Evolutionary conservation across 1,140 invertebrate species (phyloP), one percentile per base, ranked within the genome.

Genomic region (Limonius californicus): DNA sequence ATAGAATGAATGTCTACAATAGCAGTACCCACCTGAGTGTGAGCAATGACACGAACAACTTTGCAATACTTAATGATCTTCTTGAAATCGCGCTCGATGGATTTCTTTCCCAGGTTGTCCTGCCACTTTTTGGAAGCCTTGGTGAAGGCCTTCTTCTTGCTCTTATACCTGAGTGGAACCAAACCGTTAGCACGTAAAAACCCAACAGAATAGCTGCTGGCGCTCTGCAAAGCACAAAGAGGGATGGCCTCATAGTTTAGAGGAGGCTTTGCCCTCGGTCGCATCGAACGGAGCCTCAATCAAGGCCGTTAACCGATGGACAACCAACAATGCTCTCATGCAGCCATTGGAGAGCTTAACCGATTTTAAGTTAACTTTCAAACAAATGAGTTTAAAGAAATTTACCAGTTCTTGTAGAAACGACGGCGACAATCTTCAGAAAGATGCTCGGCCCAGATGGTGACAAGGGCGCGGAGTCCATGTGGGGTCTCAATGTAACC

Each of bases 321-420:
- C 23, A 4, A 4, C 23, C 9, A 27, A 4, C 23, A 76, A 75
- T 76, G 78, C 83, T 80, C 85, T 87, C 84, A 81, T 85, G 81
- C 74, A 73, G 72, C 72, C 81, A 87, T 82, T 81, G 83, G 86
- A 87, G 85, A 85, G 83, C 83, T 86, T 74, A 77, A 62, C 70
- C 12, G 45, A 57, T 66, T 65, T 65, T 20, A 62, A 59, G 1
- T 9, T 61, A 39, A 59, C 19, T 7, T 50, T 16, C n/a, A 53
- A 57, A 50, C 6, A 14, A 19, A 15, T n/a, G 12, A n/a, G n/a
- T 62, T 14, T 8, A 45, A 45, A 18, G 4, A 8, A 39, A 80
- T 79, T 83, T 87, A 99, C 98, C 98, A 99, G 82, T 99, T 99
- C 85, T 99, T 99, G 84, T 99, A 99, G 84, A 99, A 99, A 70